Evolutionary conservation across 2,113 vertebrate genomes (phyloP), one percentile per base, ranked within the genome.

Genomic region (Benitochromis conjunctus): DNA sequence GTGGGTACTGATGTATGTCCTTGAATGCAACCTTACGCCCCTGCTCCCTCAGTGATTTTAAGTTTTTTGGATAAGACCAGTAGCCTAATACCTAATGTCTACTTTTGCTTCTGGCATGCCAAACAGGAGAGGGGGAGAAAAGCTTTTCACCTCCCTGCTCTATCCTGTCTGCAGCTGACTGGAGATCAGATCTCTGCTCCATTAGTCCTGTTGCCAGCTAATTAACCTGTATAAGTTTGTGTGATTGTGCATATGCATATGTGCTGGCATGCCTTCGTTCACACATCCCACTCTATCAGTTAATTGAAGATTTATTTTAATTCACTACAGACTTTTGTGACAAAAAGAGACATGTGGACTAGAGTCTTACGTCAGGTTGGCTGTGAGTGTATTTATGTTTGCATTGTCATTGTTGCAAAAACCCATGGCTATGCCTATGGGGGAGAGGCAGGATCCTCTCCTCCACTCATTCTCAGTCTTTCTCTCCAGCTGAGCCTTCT

Each of bases 401-500:
- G 82, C 58, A 57, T 62, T 86, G 82, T 85, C 31, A 82, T 58
- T 71, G 41, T 26, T 86, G 85, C 51, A 55, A 21, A 12, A 83
- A 85, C 83, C 90, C 77, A 26, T 94, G 90, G 83, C 88, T 76
- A 62, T 24, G 90, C 89, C 82, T 88, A 48, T 82, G 58, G 18
- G 46, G 58, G 8, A 26, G 36, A 79, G 91, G 74, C 87, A 89
- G 84, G 79, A 85, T 90, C 84, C 87, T 89, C 86, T 92, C 86
- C 83, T 92, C 86, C 56, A 10, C 91, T 89, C 79, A 34, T 55
- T 88, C 80, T 80, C 81, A 34, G 41, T 86, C 81, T 83, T 76
- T 90, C 83, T 91, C 79, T 91, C 89, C 94, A 95, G 94, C 92
- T 95, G 94, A 95, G 93, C 69, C 90, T 91, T 84, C 88, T 94